A percentile compares a stretch with the other conserved stretches of the same genome.
phyloP scores from a whole-genome alignment of 2,113 vertebrate genomes.

The Ptilonorhynchus violaceus region DNA sequence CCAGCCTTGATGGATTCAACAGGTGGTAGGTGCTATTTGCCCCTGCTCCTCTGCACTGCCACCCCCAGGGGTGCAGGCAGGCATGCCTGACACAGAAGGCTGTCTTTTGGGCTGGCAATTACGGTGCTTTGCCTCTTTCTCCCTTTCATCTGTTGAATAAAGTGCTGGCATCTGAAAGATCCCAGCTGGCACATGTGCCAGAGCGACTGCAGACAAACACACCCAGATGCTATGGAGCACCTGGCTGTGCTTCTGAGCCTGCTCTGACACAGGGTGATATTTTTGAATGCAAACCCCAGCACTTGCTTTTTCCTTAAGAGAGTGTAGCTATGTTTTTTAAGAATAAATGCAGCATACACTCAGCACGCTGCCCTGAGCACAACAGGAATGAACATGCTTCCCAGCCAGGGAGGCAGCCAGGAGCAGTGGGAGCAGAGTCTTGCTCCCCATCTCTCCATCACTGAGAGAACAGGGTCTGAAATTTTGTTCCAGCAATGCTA shows the following conservation, averaged over 20 bases:
- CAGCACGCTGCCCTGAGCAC: not conserved
- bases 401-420: not conserved
- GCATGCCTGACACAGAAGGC: not conserved
- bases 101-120: not conserved
- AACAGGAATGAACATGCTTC: rapidly evolving
- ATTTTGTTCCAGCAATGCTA: not conserved
- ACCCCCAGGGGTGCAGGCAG: not conserved
- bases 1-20: not conserved
- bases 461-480: not conserved
- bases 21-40: not conserved
- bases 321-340: not conserved
- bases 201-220: rapidly evolving
- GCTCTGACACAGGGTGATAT: rapidly evolving
- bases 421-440: rapidly evolving
- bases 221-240: rapidly evolving
- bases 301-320: not conserved
- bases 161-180: not conserved
- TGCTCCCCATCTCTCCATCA: rapidly evolving
- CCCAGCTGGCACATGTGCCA: rapidly evolving
- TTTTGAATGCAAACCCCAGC: not conserved
- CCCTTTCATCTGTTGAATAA: not conserved
- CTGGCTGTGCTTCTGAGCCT: not conserved
- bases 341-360: not conserved
- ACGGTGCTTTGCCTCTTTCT: not conserved
- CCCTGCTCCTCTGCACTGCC: not conserved